These are phyloP conservation scores for Drosophila fuyamai DNA, from an alignment of 1,140 invertebrate genomes.

Conservation along the genomic window DNA sequence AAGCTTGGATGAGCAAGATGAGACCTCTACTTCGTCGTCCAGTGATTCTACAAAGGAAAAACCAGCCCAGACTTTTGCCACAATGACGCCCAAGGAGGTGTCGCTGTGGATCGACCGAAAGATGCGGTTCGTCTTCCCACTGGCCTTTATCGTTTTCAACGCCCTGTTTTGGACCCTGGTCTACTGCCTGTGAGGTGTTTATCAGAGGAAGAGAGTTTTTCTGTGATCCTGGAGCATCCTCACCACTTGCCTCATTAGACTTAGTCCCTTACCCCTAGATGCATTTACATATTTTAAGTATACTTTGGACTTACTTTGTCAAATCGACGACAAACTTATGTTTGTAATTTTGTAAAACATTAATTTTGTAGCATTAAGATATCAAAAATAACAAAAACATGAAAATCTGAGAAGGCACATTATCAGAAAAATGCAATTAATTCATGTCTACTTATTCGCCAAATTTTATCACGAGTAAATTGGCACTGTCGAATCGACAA, in stretches of 20 bases:
- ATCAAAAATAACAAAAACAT: too few relatives aligned
- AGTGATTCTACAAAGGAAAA: slow-evolving; percentile 41
- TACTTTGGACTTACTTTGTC: too few relatives aligned
- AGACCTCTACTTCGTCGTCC: slow-evolving; percentile 40
- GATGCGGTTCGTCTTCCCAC: slow-evolving; percentile 92
- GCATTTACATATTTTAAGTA: too few relatives aligned
- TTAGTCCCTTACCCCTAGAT: slow-evolving; percentile 8
- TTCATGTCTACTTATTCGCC: too few relatives aligned
- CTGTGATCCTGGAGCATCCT: slow-evolving; percentile 55
- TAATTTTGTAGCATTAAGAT: too few relatives aligned
- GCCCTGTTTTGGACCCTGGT: slow-evolving; percentile 94
- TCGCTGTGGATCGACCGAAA: slow-evolving; percentile 93
- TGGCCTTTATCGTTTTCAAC: slow-evolving; percentile 92
- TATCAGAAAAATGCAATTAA: too few relatives aligned
- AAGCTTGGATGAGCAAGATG: slow-evolving; percentile 58
- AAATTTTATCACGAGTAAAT: too few relatives aligned
- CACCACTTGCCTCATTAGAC: slow-evolving; percentile 32
- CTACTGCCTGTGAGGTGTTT: slow-evolving; percentile 65
- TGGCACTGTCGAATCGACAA: too few relatives aligned
- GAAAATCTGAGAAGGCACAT: too few relatives aligned
- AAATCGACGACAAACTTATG: too few relatives aligned
- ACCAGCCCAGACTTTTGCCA: slow-evolving; percentile 85
- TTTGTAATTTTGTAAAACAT: too few relatives aligned
- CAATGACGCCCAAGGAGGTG: slow-evolving; percentile 94
- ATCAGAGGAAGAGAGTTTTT: slow-evolving; percentile 1